A percentile compares a stretch with the other conserved stretches of the same genome.
phyloP scores from a whole-genome alignment of 2,888 invertebrate species.

The Drosophila pseudotalamancana region DNA sequence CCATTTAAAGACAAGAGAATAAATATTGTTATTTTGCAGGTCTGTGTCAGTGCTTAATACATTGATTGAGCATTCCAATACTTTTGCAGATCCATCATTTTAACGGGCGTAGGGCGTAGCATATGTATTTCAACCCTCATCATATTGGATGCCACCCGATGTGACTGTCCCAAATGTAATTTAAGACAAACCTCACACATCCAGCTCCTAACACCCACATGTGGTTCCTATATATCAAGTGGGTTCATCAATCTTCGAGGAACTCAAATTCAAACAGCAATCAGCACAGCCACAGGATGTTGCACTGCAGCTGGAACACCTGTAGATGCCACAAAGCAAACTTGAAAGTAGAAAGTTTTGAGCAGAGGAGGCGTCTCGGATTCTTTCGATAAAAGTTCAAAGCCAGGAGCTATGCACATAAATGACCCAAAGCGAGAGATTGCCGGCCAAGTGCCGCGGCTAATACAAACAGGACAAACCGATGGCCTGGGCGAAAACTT shows the following conservation, averaged over 20 bases:
- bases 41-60: conserved; percentile 35
- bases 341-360: conserved; percentile 36
- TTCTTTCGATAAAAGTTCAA: conserved; percentile 52
- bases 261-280: conserved; percentile 41
- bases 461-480: conserved; percentile 61
- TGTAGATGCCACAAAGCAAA: conserved; percentile 53
- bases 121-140: conserved; percentile 27
- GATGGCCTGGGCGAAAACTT: conserved; percentile 50
- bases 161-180: conserved; percentile 46
- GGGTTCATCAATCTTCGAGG: conserved; percentile 65
- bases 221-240: conserved; percentile 23
- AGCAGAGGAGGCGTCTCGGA: neutral
- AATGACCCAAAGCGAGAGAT: conserved; percentile 58
- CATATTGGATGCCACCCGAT: neutral
- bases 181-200: conserved; percentile 27
- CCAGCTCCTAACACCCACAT: conserved; percentile 26
- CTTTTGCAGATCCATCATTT: conserved; percentile 34
- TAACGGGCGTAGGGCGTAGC: neutral
- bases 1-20: neutral
- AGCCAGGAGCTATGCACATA: conserved; percentile 68
- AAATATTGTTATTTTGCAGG: conserved; percentile 18
- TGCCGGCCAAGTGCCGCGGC: conserved; percentile 45
- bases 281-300: conserved; percentile 30
- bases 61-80: conserved; percentile 47
- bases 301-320: conserved; percentile 45